Conservation (phyloP, 92 coral and sea anemone genomes). For the Heteractis magnifica region DNA sequence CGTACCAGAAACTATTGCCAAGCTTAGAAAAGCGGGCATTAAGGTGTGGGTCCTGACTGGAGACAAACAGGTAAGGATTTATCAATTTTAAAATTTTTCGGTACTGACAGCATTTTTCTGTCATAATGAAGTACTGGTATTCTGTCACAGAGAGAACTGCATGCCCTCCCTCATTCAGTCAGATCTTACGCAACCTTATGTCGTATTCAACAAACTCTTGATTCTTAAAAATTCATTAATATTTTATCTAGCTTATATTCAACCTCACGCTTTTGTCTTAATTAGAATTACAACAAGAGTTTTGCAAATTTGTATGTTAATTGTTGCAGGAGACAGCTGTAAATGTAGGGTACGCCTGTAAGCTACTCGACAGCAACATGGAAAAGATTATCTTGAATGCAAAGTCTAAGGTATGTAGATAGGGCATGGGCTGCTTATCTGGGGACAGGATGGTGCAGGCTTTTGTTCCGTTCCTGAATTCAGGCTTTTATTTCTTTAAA, state of each 20-base stretch:
- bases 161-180: too few species aligned
- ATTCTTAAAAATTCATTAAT: too few species aligned
- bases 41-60: constrained; percentile 99
- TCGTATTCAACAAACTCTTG: too few species aligned
- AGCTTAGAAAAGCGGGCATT: constrained; percentile 86
- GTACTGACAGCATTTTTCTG: too few species aligned
- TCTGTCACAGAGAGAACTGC: too few species aligned
- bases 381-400: constrained; percentile 85
- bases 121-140: too few species aligned
- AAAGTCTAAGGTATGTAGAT: constrained; percentile 67
- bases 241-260: too few species aligned
- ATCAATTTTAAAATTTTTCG: neutral
- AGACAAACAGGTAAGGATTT: constrained; percentile 80
- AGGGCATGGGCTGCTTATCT: neutral
- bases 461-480: too few species aligned
- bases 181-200: too few species aligned
- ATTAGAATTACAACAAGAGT: neutral
- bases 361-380: constrained; percentile 80
- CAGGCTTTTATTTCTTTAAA: too few species aligned
- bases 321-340: constrained; percentile 89
- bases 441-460: too few species aligned
- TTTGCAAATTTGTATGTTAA: neutral
- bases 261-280: neutral
- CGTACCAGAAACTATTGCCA: constrained; percentile 95
- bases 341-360: constrained; percentile 83